These are phyloP conservation scores for Chrysogorgia sp. DNA, from an alignment of 92 coral and sea anemone species.

Conservation along the genomic window DNA sequence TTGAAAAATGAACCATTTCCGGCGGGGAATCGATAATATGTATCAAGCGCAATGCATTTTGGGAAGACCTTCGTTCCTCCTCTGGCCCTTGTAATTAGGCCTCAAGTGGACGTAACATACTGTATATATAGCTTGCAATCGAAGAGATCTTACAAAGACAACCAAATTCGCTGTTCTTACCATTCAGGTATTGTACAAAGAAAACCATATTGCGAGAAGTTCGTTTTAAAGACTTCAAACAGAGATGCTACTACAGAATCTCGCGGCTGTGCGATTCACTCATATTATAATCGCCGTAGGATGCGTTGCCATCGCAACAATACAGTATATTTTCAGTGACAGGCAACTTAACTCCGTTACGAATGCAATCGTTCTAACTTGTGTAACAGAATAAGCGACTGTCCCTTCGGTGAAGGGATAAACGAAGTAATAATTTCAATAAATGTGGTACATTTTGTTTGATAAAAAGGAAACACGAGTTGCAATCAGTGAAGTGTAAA, in stretches of 20 bases:
- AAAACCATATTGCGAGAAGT: conserved; percentile 17
- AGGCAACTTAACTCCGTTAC: neutral
- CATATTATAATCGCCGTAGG: neutral
- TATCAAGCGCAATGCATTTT: too few species aligned
- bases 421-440: neutral
- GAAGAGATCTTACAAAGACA: neutral
- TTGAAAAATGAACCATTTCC: too few species aligned
- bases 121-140: neutral
- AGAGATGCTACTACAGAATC: neutral
- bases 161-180: neutral
- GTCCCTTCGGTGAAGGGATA: neutral
- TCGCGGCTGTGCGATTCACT: neutral
- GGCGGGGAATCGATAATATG: too few species aligned
- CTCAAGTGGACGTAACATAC: neutral
- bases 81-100: too few species aligned
- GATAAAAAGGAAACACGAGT: neutral
- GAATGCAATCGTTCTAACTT: too few species aligned
- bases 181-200: conserved; percentile 23
- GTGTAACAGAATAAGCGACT: neutral
- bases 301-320: conserved; percentile 4
- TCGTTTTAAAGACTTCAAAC: neutral
- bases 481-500: neutral
- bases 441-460: neutral
- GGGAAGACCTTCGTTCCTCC: too few species aligned
- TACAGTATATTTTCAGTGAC: neutral